These are phyloP conservation scores for Macrosoma leucophasiata DNA, from an alignment of 2,888 invertebrate species.

Conservation along the genomic window DNA sequence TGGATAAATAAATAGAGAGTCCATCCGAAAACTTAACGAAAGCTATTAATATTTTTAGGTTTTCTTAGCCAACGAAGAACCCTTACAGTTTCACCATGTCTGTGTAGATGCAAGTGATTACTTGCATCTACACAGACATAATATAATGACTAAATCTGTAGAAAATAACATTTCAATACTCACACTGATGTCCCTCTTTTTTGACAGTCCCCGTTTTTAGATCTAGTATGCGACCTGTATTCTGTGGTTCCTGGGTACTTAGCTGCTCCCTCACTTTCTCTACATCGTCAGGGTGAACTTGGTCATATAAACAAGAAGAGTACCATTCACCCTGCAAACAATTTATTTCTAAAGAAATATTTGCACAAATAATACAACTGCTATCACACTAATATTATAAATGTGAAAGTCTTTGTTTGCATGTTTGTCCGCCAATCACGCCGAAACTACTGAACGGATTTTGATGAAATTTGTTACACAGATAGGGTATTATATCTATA, in stretches of 20 bases:
- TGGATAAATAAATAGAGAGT: too few species aligned
- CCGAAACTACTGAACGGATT: too few species aligned
- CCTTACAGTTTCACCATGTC: too few species aligned
- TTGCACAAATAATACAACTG: conserved; percentile 1
- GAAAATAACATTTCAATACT: conserved; percentile 45
- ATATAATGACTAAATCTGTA: conserved; percentile 1
- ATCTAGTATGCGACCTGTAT: conserved; percentile 96
- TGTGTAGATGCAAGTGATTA: too few species aligned
- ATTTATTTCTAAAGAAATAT: not conserved
- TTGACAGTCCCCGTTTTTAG: conserved; percentile 99
- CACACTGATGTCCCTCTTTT: conserved; percentile 98
- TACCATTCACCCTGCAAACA: conserved; percentile 93
- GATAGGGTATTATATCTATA: too few species aligned
- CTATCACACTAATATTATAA: not conserved
- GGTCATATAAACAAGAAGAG: conserved; percentile 95
- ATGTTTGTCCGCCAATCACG: too few species aligned
- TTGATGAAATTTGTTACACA: too few species aligned
- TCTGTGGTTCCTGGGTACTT: conserved; percentile 97
- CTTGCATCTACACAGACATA: too few species aligned
- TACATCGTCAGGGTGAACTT: conserved; percentile 98
- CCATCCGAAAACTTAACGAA: too few species aligned
- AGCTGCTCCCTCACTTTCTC: conserved; percentile 98
- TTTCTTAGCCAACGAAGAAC: too few species aligned
- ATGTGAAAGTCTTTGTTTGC: too few species aligned
- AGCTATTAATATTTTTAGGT: too few species aligned